Base-by-base conservation (phyloP, 2,113 vertebrate species). In the Muntiacus muntjak region DNA sequence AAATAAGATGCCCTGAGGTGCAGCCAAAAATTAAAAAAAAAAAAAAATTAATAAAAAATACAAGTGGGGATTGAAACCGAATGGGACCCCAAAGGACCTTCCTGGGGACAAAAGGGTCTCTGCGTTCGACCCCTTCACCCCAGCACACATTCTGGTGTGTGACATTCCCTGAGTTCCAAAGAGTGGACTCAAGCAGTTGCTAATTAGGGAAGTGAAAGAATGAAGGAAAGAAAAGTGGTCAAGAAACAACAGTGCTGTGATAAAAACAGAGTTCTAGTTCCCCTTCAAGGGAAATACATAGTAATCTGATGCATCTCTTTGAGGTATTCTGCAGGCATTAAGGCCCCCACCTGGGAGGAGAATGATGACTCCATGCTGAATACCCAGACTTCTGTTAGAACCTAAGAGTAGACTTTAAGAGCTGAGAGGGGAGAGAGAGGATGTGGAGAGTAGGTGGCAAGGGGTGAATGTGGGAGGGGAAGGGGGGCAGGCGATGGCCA, bases 401-500 rank as follows among this genome's bases (percentile, higher is more conserved):
- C 14, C 64, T 9, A n/a, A 57, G 82, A 52, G 9, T 54, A 3
- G 55, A 28, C 16, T 87, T 84, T 21, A 21, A 55, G 67, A n/a
- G 60, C 36, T 60, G 28, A 23, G 17, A 55, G 55, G n/a, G 62
- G 11, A 79, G 55, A 82, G 11, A 45, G 78, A 58, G 52, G 19
- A n/a, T 6, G 2, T 16, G 54, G 23, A 78, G 17, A 47, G 45
- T 21, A 43, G 21, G 9, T 81, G 55, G 55, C 50, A 26, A 1
- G 36, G 36, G 26, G 14, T 84, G 83, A 14, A 33, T 21, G 17
- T 78, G 64, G 40, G n/a, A 71, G 19, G n/a, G n/a, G 67, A 36
- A 74, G 71, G 25, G 28, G 55, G 14, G 3, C n/a, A 54, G 50
- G 33, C 0, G 0, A 8, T 10, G 13, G 15, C 2, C 28, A 15